Evolutionary conservation across 2,113 vertebrate genomes (phyloP).

Genomic region (Microcebus tavaratra): DNA sequence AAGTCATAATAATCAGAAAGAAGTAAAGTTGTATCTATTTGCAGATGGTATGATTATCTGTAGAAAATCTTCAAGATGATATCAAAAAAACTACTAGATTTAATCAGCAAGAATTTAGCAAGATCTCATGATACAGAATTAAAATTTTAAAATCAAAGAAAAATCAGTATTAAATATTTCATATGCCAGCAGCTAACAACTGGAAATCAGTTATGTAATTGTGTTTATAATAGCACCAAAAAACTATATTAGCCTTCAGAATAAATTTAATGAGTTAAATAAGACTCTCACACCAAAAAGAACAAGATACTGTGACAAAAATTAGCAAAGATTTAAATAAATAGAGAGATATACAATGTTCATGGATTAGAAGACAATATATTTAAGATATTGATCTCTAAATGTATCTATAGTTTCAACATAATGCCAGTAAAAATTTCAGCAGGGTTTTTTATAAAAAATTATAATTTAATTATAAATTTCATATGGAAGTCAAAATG

Average conservation of each 20-base stretch:
- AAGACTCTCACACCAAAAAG: neutral
- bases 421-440: neutral
- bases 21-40: neutral
- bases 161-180: slow-evolving; percentile 9
- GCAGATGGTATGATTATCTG: neutral
- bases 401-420: neutral
- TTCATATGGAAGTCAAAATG: neutral
- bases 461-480: neutral
- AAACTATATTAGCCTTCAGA: neutral
- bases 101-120: neutral
- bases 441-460: neutral
- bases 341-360: neutral
- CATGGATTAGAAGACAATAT: neutral
- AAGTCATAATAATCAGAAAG: neutral
- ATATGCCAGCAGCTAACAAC: neutral
- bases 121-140: neutral
- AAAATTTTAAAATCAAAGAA: neutral
- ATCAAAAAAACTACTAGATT: neutral
- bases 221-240: neutral
- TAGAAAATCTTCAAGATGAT: neutral
- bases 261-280: neutral
- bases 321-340: neutral
- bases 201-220: neutral
- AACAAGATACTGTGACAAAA: slow-evolving; percentile 12
- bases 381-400: neutral